These are phyloP conservation scores for Psephotus haematonotus DNA, from an alignment of 2,113 vertebrate species.

Conservation along the genomic window DNA sequence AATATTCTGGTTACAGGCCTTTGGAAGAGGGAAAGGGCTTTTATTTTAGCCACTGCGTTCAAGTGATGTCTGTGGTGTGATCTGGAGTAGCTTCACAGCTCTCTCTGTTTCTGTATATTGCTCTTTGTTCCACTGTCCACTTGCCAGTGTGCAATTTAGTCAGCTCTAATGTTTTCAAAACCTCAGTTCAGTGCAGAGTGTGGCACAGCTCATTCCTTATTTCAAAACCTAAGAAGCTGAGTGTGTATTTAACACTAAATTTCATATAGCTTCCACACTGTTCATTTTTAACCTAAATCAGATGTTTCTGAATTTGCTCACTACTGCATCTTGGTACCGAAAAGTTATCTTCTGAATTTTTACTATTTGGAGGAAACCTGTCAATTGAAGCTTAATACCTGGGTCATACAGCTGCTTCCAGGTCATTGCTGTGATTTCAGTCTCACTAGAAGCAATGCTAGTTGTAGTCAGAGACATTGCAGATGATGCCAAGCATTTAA, in stretches of 20 bases:
- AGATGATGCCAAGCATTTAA: neutral
- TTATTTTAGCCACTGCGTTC: neutral
- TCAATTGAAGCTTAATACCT: neutral
- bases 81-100: neutral
- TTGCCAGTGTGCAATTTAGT: neutral
- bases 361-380: neutral
- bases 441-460: neutral
- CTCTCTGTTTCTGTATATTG: neutral
- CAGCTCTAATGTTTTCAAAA: slow-evolving; percentile 8
- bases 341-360: neutral
- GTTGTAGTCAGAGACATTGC: neutral
- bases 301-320: neutral
- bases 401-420: neutral
- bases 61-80: neutral
- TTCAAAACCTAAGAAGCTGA: neutral
- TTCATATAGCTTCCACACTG: neutral
- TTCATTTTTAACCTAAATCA: neutral
- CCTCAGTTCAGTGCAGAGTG: neutral
- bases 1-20: neutral
- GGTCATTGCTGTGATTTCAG: neutral
- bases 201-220: neutral
- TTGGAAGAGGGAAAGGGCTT: neutral
- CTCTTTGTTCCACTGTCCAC: neutral
- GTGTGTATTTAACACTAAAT: neutral
- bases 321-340: neutral